Base-by-base conservation (phyloP, 2,797 vertebrate genomes). In the Anableps anableps region DNA sequence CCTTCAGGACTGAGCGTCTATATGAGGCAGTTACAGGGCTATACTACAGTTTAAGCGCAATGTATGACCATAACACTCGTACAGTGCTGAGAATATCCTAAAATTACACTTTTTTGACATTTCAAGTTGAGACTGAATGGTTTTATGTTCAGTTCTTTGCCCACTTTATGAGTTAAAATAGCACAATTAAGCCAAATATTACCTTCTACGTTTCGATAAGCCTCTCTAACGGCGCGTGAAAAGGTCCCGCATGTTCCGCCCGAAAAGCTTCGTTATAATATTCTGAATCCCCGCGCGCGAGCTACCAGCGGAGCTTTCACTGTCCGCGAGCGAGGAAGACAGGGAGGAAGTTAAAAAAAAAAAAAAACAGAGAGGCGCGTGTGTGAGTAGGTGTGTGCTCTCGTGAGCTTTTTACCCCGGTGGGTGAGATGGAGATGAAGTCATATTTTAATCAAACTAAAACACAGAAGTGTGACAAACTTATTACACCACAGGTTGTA, bases 71-170 rank as follows among this genome's bases (percentile, higher is more conserved):
- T n/a, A 29, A 58, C 26, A 3, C 26, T 5, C 7, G 3, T 38
- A 23, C 62, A 2, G 29, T 4, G 34, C 14, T 66, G 34, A 38
- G 62, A 64, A 66, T n/a, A 13, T 29, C 13, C 43, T n/a, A n/a
- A 47, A 47, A 47, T 45, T 7, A 45, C 68, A 29, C 41, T 19
- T 26, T 17, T 9, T 26, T 47, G 41, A 47, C n/a, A n/a, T 19
- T 29, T 29, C 68, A 71, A 29, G 14, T 29, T 45, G 0, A 47
- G 41, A n/a, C n/a, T 17, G 3, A 47, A 71, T n/a, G 26, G n/a
- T 75, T 73, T 72, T 23, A 34, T 85, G 77, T 80, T 80, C 78
- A 86, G 78, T 41, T 81, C 43, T 60, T 68, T 47, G 66, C 5
- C n/a, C 72, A 53, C 64, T 60, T 45, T 78, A 5, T 48, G 29